These are phyloP conservation scores for Blastobasis lacticolella DNA, from an alignment of 2,888 invertebrate genomes.

Conservation along the genomic window DNA sequence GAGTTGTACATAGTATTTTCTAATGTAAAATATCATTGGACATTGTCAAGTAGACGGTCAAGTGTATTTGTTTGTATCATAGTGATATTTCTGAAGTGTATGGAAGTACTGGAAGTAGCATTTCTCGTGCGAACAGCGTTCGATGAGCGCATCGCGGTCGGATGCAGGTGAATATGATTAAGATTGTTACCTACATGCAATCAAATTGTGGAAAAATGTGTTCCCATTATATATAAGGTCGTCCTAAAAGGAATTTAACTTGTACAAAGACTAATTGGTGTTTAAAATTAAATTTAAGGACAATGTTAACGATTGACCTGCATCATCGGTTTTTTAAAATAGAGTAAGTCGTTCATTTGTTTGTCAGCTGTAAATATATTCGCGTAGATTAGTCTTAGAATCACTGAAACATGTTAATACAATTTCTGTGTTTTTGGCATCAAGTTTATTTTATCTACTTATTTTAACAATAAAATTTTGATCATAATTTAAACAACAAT, in stretches of 20 bases:
- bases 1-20: constrained; percentile 57
- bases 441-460: constrained; percentile 73
- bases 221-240: constrained; percentile 42
- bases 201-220: constrained; percentile 44
- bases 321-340: constrained; percentile 49
- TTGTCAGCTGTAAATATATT: constrained; percentile 66
- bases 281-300: constrained; percentile 12
- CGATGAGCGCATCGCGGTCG: neutral
- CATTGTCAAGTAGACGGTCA: constrained; percentile 32
- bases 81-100: constrained; percentile 31
- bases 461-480: constrained; percentile 71
- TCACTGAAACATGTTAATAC: constrained; percentile 60
- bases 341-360: constrained; percentile 51
- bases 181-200: constrained; percentile 45
- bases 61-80: constrained; percentile 39
- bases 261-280: constrained; percentile 26
- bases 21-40: constrained; percentile 43
- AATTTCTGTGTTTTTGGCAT: constrained; percentile 67
- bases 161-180: constrained; percentile 66
- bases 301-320: constrained; percentile 65
- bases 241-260: constrained; percentile 43
- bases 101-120: constrained; percentile 3
- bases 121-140: no score
- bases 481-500: constrained; percentile 27
- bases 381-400: constrained; percentile 61